Evolutionary conservation across 2,888 invertebrate species (phyloP).

Genomic region (Cinara cedri): DNA sequence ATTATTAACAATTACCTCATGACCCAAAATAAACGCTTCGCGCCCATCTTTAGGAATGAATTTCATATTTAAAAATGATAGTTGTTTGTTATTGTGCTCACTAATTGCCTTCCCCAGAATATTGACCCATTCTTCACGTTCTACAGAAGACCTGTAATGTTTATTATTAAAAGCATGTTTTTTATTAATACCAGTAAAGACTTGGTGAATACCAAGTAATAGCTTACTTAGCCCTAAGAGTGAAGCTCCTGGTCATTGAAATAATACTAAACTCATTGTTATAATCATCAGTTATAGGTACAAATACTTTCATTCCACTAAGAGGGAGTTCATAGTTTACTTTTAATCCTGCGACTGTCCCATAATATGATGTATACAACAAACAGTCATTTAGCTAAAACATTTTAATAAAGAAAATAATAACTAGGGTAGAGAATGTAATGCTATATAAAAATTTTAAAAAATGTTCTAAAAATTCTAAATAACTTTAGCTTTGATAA

Average conservation of each 20-base stretch:
- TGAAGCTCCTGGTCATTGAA: slow-evolving; percentile 67
- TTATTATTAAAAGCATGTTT: not conserved
- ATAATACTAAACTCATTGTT: slow-evolving; percentile 68
- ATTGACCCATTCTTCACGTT: slow-evolving; percentile 66
- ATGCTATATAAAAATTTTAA: no score
- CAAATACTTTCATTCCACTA: slow-evolving; percentile 66
- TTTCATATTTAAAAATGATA: slow-evolving; percentile 59
- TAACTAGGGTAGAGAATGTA: no score
- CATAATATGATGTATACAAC: slow-evolving; percentile 64
- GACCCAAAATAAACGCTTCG: slow-evolving; percentile 61
- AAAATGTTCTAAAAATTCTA: no score
- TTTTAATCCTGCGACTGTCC: slow-evolving; percentile 62
- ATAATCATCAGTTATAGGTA: slow-evolving; percentile 64
- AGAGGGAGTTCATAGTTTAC: slow-evolving; percentile 66
- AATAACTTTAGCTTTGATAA: no score
- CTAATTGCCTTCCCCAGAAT: slow-evolving; percentile 65
- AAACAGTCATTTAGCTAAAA: slow-evolving; percentile 65
- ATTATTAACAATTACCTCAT: slow-evolving; percentile 61
- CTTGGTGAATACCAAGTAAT: not conserved
- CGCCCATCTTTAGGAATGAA: slow-evolving; percentile 57
- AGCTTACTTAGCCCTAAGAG: slow-evolving; percentile 65
- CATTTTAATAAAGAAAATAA: not conserved
- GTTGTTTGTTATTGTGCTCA: slow-evolving; percentile 64
- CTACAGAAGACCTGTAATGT: slow-evolving; percentile 63
- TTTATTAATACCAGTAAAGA: no score